Evolutionary conservation across 2,888 invertebrate genomes (phyloP).

Genomic region (Zaprionus bogoriensis): DNA sequence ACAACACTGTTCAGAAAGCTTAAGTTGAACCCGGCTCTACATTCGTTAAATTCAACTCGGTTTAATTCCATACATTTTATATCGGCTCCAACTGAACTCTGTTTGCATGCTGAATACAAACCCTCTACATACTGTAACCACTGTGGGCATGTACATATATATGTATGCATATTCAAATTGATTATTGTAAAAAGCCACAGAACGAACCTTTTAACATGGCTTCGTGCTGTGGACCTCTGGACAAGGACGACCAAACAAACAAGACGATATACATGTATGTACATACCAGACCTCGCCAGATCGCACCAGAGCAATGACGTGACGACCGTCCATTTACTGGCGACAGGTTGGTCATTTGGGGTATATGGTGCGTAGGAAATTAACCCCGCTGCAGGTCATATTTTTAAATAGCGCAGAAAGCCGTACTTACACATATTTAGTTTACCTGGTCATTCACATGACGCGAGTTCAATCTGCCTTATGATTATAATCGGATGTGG

Average conservation of each 20-base stretch:
- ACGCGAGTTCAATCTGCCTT: background rate
- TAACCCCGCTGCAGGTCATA: slow-evolving; percentile 40
- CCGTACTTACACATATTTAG: slow-evolving; percentile 1
- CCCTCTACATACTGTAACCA: too few relatives aligned
- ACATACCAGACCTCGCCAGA: slow-evolving; percentile 16
- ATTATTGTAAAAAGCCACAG: slow-evolving; percentile 49
- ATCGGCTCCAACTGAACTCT: too few relatives aligned
- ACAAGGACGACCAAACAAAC: slow-evolving; percentile 26
- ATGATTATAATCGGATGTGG: slow-evolving; percentile 27
- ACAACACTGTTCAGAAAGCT: too few relatives aligned
- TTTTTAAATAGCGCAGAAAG: slow-evolving; percentile 34
- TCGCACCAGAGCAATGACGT: slow-evolving; percentile 45
- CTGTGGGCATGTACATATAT: background rate
- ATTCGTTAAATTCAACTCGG: too few relatives aligned
- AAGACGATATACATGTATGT: slow-evolving; percentile 13
- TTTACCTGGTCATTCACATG: slow-evolving; percentile 10
- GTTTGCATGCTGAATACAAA: too few relatives aligned
- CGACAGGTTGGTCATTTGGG: slow-evolving; percentile 71
- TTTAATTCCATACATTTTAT: too few relatives aligned
- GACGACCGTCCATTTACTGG: slow-evolving; percentile 70
- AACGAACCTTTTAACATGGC: slow-evolving; percentile 47
- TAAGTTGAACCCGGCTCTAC: too few relatives aligned
- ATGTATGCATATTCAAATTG: slow-evolving; percentile 60
- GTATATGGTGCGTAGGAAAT: slow-evolving; percentile 69
- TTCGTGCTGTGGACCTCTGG: slow-evolving; percentile 13